These are phyloP conservation scores for Paraplagusia blochii DNA, from an alignment of 2,113 vertebrate genomes.

Conservation along the genomic window DNA sequence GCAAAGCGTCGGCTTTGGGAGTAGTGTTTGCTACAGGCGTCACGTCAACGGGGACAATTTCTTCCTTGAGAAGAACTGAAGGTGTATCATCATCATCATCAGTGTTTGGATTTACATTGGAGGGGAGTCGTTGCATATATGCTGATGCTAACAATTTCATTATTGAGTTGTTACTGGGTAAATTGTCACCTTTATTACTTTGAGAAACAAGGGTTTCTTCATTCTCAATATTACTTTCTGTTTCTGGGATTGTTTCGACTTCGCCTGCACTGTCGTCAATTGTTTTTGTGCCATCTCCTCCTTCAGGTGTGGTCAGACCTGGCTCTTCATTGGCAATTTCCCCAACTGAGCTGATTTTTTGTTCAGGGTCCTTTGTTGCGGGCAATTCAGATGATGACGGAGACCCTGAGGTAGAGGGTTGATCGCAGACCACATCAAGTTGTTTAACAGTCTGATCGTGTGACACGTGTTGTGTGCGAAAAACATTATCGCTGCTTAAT, in stretches of 20 bases:
- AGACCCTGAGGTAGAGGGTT: slow-evolving; percentile 44
- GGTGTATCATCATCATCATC: slow-evolving; percentile 14
- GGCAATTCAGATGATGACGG: slow-evolving; percentile 27
- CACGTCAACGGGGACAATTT: slow-evolving; percentile 61
- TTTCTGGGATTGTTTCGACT: slow-evolving; percentile 14
- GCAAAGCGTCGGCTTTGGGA: not conserved
- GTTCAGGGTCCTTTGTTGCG: slow-evolving; percentile 19
- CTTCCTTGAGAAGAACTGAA: slow-evolving; percentile 51
- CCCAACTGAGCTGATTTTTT: slow-evolving; percentile 29
- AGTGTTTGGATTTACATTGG: too few relatives aligned
- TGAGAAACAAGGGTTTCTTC: slow-evolving; percentile 14
- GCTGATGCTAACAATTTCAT: slow-evolving; percentile 75
- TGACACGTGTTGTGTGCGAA: slow-evolving; percentile 10
- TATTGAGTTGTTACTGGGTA: slow-evolving; percentile 48
- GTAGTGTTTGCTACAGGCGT: slow-evolving; percentile 8
- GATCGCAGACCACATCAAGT: slow-evolving; percentile 24
- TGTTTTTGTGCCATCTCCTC: slow-evolving; percentile 26
- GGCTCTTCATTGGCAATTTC: slow-evolving; percentile 32
- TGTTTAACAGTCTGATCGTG: slow-evolving; percentile 16
- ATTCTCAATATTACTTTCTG: slow-evolving; percentile 26
- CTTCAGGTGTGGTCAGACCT: slow-evolving; percentile 16
- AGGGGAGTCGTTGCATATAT: slow-evolving; percentile 58
- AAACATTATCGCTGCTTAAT: slow-evolving; percentile 7
- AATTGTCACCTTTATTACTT: slow-evolving; percentile 7
- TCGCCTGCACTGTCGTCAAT: slow-evolving; percentile 17